These are phyloP conservation scores for Sphinx pinastri DNA, from an alignment of 2,888 invertebrate species.

Conservation along the genomic window DNA sequence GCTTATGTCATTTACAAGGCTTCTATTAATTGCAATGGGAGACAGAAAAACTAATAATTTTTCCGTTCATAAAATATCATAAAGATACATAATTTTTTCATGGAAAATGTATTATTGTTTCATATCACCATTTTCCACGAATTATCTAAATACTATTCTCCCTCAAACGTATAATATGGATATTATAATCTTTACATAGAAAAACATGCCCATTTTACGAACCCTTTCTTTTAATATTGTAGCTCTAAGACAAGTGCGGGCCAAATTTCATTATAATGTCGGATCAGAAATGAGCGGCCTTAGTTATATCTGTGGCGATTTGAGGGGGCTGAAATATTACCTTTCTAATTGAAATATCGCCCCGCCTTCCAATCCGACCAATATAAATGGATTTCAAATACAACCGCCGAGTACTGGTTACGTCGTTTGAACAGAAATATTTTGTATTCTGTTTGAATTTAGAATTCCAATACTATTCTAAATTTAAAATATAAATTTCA, in stretches of 20 bases:
- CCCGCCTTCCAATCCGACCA: not conserved
- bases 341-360: constrained; percentile 23
- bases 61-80: not conserved
- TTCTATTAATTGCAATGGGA: not conserved
- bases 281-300: constrained; percentile 4
- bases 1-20: not conserved
- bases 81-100: too few species aligned
- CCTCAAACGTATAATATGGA: too few species aligned
- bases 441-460: not conserved
- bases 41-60: not conserved
- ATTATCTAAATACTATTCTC: too few species aligned
- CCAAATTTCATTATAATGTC: not conserved
- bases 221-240: not conserved
- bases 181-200: too few species aligned
- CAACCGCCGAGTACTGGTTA: not conserved
- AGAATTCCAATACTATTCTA: too few species aligned
- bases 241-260: not conserved
- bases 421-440: not conserved
- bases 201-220: not conserved
- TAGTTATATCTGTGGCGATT: constrained; percentile 23
- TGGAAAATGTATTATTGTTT: too few species aligned
- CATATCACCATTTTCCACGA: too few species aligned
- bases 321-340: constrained; percentile 21
- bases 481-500: too few species aligned
- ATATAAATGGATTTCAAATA: constrained; percentile 17